Conservation (phyloP, 2,797 vertebrate species). For the Alectoris magna region DNA sequence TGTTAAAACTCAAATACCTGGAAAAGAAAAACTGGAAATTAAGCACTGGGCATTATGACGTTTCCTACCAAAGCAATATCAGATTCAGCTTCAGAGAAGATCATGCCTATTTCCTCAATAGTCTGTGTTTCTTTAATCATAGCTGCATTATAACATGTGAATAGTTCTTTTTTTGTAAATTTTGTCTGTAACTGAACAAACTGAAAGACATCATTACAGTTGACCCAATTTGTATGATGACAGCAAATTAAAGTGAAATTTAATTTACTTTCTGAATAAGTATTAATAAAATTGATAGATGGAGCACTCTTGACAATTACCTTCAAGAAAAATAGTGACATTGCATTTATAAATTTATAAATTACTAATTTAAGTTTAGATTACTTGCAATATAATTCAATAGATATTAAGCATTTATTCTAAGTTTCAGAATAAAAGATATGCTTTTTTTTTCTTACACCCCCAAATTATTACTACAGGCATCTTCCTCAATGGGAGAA, state of each 20-base stretch:
- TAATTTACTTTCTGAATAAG: not conserved
- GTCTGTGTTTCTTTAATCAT: not conserved
- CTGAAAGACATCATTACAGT: not conserved
- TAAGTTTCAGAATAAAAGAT: conserved; percentile 21
- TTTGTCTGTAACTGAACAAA: not conserved
- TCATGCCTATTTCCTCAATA: not conserved
- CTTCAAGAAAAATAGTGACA: not conserved
- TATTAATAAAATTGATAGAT: not conserved
- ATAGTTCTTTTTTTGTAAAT: not conserved
- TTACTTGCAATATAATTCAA: not conserved
- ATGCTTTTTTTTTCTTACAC: not conserved
- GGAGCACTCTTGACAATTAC: not conserved
- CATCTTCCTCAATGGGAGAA: not conserved
- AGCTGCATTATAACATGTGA: not conserved
- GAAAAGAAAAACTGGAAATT: not conserved
- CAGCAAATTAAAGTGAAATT: not conserved
- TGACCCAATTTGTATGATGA: not conserved
- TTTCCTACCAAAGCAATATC: not conserved
- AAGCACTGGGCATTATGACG: not conserved
- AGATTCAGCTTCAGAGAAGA: not conserved
- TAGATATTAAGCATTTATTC: not conserved
- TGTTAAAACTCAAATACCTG: not conserved
- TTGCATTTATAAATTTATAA: not conserved
- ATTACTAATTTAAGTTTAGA: not conserved
- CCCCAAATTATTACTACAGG: not conserved